Base-by-base conservation (phyloP, 2,797 vertebrate species). In the Parambassis ranga region DNA sequence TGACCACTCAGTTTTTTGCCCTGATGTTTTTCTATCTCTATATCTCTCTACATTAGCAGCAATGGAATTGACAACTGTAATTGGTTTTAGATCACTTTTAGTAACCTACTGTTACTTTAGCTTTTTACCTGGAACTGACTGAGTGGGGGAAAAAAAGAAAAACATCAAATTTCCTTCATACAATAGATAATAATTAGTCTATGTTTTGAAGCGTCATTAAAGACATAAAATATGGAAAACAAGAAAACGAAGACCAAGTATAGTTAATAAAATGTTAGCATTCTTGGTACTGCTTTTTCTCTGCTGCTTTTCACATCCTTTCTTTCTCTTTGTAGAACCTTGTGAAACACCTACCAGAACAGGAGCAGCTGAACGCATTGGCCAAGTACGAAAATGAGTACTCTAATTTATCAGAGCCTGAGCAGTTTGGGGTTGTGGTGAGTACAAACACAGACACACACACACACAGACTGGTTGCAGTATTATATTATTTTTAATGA, bases 391-490 rank as follows among this genome's bases (percentile, higher is more conserved):
- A 94, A 87, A 93, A 72, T 0, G 94, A 98, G 53, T 98, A 95
- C 61, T 71, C 86, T 59, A 93, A 88, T 86, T 92, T 99, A 60
- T 95, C 95, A 52, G 97, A 98, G 73, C 96, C 97, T 0, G 97
- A 99, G 75, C 97, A 98, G 83, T 99, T 98, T 86, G 95, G 94
- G 56, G 89, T 99, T 75, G 94, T 98, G 94, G 97, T 98, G 73
- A 97, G 96, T 94, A 52, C 13, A 19, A 13, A 27, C 20, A 14
- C 19, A 38, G n/a, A 13, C 11, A 15, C n/a, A 39, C 56, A 36
- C 35, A 51, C 10, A 33, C 13, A 39, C n/a, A 39, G 24, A 19
- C n/a, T 55, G 24, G 2, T 16, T 14, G n/a, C n/a, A n/a, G n/a
- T 36, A 13, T 24, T 24, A 3, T 48, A 6, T 4, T 15, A 14